Evolutionary conservation across 2,797 vertebrate genomes (phyloP).

Genomic region (Phrynocephalus vlangalii): DNA sequence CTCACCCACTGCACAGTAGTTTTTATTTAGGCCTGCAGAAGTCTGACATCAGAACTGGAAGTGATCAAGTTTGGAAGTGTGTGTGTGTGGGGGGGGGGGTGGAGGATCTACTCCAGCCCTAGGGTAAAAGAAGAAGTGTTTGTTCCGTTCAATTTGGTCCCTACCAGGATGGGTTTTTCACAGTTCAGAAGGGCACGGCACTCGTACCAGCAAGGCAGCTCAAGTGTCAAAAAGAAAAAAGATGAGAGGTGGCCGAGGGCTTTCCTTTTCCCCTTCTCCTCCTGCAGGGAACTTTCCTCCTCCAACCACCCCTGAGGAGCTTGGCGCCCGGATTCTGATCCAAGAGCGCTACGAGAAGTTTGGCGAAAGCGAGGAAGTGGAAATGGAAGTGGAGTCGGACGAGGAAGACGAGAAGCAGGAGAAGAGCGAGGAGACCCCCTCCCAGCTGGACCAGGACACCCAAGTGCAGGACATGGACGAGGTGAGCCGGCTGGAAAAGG

Average conservation of each 20-base stretch:
- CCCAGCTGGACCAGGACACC: conserved; percentile 95
- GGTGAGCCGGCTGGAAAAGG: conserved; percentile 71
- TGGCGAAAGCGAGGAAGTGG: conserved; percentile 98
- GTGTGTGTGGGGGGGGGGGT: too few relatives aligned
- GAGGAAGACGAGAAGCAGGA: conserved; percentile 91
- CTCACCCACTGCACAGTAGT: too few relatives aligned
- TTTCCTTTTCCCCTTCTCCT: not conserved
- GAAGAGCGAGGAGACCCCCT: conserved; percentile 81
- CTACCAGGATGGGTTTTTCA: not conserved
- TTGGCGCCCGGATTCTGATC: conserved; percentile 97
- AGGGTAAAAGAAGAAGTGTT: not conserved
- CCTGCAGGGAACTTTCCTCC: conserved; percentile 95
- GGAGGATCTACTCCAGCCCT: too few relatives aligned
- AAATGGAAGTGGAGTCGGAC: conserved; percentile 99
- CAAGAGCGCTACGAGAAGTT: conserved; percentile 99
- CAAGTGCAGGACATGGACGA: conserved; percentile 99
- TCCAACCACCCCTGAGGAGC: conserved; percentile 95
- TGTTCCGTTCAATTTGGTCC: too few relatives aligned
- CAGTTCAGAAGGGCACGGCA: not conserved
- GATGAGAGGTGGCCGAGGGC: not conserved
- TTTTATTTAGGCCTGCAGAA: not conserved
- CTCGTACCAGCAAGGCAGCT: not conserved
- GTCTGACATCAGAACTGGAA: not conserved
- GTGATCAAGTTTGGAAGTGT: too few relatives aligned
- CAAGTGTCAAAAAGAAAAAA: not conserved